Base-by-base conservation (phyloP, 2,888 invertebrate species). In the Amphipyra berbera region DNA sequence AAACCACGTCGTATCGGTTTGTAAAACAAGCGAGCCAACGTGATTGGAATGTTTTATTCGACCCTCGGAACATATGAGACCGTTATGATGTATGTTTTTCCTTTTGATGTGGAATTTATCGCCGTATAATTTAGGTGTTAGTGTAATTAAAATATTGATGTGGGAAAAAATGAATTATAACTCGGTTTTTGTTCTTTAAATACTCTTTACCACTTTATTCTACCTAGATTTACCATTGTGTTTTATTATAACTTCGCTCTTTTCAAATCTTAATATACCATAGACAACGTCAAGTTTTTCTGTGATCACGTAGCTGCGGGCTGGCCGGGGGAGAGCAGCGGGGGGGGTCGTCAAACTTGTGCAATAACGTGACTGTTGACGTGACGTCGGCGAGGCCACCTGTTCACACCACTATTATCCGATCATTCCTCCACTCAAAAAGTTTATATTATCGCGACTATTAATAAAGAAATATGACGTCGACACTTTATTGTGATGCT, bases 1-100 rank as follows among this genome's bases (percentile, higher is more conserved):
- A 85, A 86, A 87, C 88, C 91, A 90, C 87, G 89, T 88, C 87
- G 90, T 90, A 92, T 93, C 89, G 92, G 94, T 94, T 94, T 93
- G 94, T 95, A 93, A 94, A 95, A 94, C 93, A 93, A 92, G 90
- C 94, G 89, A 87, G 85, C 88, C 89, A 88, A 93, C 94, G 94
- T 95, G 94, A 95, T 93, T 90, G 93, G 94, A 95, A 95, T 95
- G 91, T 89, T 92, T 90, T 90, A 91, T 89, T 83, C 88, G 91
- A 89, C 92, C 92, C 92, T 88, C 84, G 82, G 86, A 93, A 93
- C 94, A 93, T 93, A 93, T 94, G 94, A 93, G 92, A 87, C 93
- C 89, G 83, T 79, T 90, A 90, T 93, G 94, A 94, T 93, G 88
- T 91, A 94, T 94, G 91, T 90, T 89, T 92, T 91, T 89, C 87